Evolutionary conservation across 2,888 invertebrate species (phyloP).

Genomic region (Molanna angustata): DNA sequence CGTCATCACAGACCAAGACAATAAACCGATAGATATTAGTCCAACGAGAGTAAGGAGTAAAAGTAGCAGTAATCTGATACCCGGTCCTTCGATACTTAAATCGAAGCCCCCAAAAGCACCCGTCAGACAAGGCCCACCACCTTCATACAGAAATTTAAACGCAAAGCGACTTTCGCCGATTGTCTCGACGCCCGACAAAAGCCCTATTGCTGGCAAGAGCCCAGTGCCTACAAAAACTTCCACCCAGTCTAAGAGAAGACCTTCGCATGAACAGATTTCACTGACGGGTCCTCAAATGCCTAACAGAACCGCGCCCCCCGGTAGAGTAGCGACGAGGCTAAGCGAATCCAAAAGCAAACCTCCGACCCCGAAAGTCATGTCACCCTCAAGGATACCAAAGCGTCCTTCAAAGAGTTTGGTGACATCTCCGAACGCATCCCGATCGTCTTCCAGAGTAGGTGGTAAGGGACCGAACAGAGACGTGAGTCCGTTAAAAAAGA

Average conservation of each 20-base stretch:
- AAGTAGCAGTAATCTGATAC: slow-evolving; percentile 46
- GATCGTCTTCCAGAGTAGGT: slow-evolving; percentile 21
- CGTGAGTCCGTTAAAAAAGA: slow-evolving; percentile 40
- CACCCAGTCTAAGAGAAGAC: slow-evolving; percentile 1
- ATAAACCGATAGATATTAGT: slow-evolving; percentile 17
- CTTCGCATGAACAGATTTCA: not conserved
- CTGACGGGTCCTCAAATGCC: not conserved
- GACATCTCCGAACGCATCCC: slow-evolving; percentile 25
- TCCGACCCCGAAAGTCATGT: slow-evolving; percentile 39
- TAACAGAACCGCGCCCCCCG: no score
- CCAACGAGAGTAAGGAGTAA: slow-evolving; percentile 38
- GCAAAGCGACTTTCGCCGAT: slow-evolving; percentile 52
- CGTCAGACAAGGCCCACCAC: slow-evolving; percentile 49
- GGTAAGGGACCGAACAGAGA: slow-evolving; percentile 41
- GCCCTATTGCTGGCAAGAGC: slow-evolving; percentile 37
- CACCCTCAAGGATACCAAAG: slow-evolving; percentile 37
- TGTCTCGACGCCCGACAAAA: slow-evolving; percentile 53
- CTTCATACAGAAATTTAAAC: slow-evolving; percentile 48
- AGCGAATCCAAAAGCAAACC: slow-evolving; percentile 32
- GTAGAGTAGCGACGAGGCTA: not conserved
- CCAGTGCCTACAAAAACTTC: slow-evolving; percentile 5
- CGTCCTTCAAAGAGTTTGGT: slow-evolving; percentile 36
- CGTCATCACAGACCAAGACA: slow-evolving; percentile 45
- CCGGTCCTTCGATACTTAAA: slow-evolving; percentile 43
- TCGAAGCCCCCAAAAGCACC: slow-evolving; percentile 53